A percentile compares a stretch with the other conserved stretches of the same genome.
Evolutionary conservation across 2,113 vertebrate species (phyloP).

Genomic region (Nicator chloris): DNA sequence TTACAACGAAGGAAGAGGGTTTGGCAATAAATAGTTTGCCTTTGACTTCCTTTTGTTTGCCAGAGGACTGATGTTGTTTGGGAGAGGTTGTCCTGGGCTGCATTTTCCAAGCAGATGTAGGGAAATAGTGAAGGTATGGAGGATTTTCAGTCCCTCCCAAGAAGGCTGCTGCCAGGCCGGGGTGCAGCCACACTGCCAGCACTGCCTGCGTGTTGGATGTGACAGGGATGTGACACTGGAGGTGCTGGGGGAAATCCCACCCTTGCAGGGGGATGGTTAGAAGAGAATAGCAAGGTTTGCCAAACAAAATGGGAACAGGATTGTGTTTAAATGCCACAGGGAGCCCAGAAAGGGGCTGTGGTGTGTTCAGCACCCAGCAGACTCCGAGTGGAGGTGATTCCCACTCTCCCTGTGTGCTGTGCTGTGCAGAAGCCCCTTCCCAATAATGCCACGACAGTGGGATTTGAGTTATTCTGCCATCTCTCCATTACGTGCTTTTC

Average conservation of each 20-base stretch:
- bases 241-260: not conserved
- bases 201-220: fast-evolving
- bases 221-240: not conserved
- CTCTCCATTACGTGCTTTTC: not conserved
- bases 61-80: not conserved
- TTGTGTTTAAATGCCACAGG: not conserved
- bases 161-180: not conserved
- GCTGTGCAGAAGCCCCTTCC: not conserved
- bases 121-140: not conserved
- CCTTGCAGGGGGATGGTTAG: not conserved
- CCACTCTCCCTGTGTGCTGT: not conserved
- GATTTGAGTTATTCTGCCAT: not conserved
- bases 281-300: not conserved
- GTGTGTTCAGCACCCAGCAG: fast-evolving
- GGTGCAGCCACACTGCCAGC: not conserved
- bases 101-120: not conserved
- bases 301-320: not conserved
- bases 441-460: fast-evolving
- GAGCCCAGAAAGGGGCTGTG: not conserved
- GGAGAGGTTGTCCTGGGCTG: not conserved
- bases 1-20: slow-evolving; percentile 36
- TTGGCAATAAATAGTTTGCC: slow-evolving; percentile 28
- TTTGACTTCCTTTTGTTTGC: slow-evolving; percentile 42
- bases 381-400: not conserved
- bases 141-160: not conserved